These are phyloP conservation scores for Trichonephila clavipes DNA, from an alignment of 1,140 invertebrate genomes.

Conservation along the genomic window DNA sequence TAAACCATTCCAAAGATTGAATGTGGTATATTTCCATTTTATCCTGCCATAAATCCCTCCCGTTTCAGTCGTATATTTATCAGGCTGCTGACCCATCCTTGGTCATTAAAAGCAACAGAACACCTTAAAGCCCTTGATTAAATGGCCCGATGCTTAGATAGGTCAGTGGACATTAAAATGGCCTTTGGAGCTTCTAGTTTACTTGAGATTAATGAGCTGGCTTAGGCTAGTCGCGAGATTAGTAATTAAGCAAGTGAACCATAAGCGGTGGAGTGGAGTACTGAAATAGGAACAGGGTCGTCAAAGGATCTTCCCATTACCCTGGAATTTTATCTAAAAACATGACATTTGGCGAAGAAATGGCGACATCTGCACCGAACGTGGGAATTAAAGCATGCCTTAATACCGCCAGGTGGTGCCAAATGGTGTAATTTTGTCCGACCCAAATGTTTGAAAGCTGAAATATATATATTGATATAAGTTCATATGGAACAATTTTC, in stretches of 20 bases:
- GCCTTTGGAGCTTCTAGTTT: neutral
- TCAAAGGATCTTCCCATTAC: neutral
- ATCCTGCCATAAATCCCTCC: neutral
- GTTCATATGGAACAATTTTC: no score
- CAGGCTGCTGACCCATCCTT: neutral
- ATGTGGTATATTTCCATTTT: neutral
- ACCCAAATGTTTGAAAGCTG: no score
- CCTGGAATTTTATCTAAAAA: neutral
- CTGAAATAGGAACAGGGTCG: neutral
- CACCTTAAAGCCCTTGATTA: constrained; percentile 22
- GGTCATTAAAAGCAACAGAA: constrained; percentile 18
- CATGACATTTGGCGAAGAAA: neutral
- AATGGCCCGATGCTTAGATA: constrained; percentile 17
- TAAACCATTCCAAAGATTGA: no score
- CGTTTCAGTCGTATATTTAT: neutral
- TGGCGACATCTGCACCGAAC: neutral
- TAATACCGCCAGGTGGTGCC: neutral
- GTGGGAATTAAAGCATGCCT: neutral
- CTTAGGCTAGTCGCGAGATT: neutral
- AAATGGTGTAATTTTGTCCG: no score
- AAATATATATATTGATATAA: no score
- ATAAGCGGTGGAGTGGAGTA: neutral
- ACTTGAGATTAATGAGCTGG: constrained; percentile 19
- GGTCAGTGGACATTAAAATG: neutral
- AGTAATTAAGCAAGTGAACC: constrained; percentile 35